Evolutionary conservation across 1,140 invertebrate genomes (phyloP).

Genomic region (Ips typographus): DNA sequence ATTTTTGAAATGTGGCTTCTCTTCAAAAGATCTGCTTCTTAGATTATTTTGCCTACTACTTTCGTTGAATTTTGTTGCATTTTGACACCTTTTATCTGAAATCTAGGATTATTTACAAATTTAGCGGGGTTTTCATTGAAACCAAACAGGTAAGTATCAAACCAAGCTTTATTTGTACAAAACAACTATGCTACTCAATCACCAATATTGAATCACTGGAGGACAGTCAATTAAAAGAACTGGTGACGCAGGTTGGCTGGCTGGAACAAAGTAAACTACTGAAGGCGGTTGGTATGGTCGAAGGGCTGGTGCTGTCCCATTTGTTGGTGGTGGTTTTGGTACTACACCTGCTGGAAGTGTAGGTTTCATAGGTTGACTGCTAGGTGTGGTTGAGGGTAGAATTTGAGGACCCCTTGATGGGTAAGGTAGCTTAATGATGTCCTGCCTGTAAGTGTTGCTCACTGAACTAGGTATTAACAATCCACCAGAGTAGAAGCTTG

Average conservation of each 20-base stretch:
- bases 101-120: no score
- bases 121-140: no score
- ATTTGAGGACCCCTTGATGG: no score
- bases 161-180: no score
- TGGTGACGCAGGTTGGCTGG: background rate
- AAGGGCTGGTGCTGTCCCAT: no score
- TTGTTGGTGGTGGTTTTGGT: background rate
- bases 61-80: no score
- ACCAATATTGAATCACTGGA: background rate
- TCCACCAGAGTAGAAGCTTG: background rate
- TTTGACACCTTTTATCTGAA: no score
- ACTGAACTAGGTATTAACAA: constrained; percentile 5
- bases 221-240: background rate
- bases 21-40: no score
- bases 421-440: background rate
- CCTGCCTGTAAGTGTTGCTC: constrained; percentile 21
- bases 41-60: no score
- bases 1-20: no score
- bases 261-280: background rate
- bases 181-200: background rate
- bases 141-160: no score
- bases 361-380: background rate
- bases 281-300: background rate
- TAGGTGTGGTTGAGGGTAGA: background rate
- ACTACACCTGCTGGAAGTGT: background rate